These are phyloP conservation scores for Gymnopithys bicolor DNA, from an alignment of 2,797 vertebrate genomes.

Conservation along the genomic window DNA sequence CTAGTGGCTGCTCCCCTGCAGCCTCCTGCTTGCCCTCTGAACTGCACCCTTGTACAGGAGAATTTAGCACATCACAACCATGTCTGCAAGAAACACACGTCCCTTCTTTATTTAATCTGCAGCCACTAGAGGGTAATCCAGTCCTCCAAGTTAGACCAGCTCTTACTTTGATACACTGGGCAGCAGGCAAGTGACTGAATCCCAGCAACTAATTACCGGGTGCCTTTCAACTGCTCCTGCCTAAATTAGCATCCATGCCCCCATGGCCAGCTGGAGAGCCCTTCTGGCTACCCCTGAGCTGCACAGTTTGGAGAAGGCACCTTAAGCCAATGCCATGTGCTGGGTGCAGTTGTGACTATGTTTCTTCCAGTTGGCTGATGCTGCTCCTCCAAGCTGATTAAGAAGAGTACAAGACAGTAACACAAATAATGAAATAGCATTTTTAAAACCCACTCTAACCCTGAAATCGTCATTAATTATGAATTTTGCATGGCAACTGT, in stretches of 20 bases:
- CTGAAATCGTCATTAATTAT: slow-evolving; percentile 75
- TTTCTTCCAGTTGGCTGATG: not conserved
- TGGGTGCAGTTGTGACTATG: not conserved
- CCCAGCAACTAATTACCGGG: not conserved
- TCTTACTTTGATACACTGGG: not conserved
- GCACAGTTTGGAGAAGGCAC: not conserved
- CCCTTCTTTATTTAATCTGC: slow-evolving; percentile 20
- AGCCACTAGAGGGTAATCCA: slow-evolving; percentile 58
- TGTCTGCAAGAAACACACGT: not conserved
- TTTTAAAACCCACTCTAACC: slow-evolving; percentile 49
- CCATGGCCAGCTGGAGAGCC: not conserved
- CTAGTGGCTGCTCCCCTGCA: not conserved
- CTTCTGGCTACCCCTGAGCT: not conserved
- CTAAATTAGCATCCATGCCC: not conserved
- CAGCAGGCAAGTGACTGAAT: not conserved
- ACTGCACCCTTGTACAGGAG: not conserved
- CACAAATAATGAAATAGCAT: slow-evolving; percentile 61
- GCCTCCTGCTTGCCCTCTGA: not conserved
- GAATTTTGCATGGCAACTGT: slow-evolving; percentile 78
- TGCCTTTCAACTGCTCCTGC: not conserved
- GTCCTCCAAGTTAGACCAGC: slow-evolving; percentile 4
- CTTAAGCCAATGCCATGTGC: not conserved
- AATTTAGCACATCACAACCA: not conserved
- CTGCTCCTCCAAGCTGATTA: slow-evolving; percentile 15
- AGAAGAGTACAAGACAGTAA: slow-evolving; percentile 18